Base-by-base conservation (phyloP, 92 coral and sea anemone species). In the Epizoanthus ramosus region DNA sequence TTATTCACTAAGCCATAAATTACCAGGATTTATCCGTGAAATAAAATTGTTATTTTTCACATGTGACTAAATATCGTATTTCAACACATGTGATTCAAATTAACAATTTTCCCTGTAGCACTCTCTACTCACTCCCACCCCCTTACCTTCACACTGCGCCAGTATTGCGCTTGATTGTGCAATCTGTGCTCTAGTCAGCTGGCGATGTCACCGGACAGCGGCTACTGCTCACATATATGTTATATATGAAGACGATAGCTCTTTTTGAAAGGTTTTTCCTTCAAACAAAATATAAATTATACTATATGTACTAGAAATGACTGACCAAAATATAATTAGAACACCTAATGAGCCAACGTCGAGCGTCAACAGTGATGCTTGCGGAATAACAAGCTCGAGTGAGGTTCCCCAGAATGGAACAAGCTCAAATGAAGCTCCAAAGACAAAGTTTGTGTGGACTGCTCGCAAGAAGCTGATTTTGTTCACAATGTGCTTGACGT, bases 391-490 rank as follows among this genome's bases (percentile, higher is more conserved):
- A n/a, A 16, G 45, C 43, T 31, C 45, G 10, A 33, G 5, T 24
- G n/a, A 17, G 0, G 19, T 25, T 33, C 15, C 15, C 13, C 54
- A 47, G 71, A 66, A 15, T 13, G 71, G 43, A 67, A 67, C 45
- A 12, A 66, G 2, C 43, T 66, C 71, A 10, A 24, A 33, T 41
- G 45, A 67, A 67, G 47, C 21, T 16, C 21, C 50, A 18, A 33
- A 67, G 22, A 3, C 22, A 18, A 33, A 67, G 22, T 15, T 21
- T 67, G 71, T 33, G 22, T 67, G 71, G 71, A 67, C 71, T 4
- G 22, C 28, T n/a, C 71, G 71, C 71, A 67, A 67, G 47, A 67
- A 67, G 71, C n/a, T 67, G 71, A 22, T 67, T 28, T 67, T 67
- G 28, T 67, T 67, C 71, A 28, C 71, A 8, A 67, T 67, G 71